These are phyloP conservation scores for Pitangus sulphuratus DNA, from an alignment of 2,797 vertebrate genomes.

Conservation along the genomic window DNA sequence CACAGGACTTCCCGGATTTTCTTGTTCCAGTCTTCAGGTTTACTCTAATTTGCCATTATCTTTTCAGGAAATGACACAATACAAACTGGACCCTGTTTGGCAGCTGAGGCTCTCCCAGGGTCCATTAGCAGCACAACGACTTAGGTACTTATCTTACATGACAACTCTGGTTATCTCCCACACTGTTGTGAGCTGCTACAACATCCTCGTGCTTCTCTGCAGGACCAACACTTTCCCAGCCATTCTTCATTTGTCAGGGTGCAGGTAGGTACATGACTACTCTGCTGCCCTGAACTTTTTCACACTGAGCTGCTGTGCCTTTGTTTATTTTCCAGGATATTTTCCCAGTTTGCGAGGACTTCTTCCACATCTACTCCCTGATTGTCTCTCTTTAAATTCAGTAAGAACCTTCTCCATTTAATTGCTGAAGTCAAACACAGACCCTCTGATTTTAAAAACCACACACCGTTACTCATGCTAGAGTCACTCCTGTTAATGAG, in stretches of 20 bases:
- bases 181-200: neutral
- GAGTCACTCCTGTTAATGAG: neutral
- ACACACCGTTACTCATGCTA: neutral
- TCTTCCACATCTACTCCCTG: neutral
- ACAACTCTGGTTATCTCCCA: neutral
- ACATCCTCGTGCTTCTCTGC: neutral
- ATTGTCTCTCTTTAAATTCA: neutral
- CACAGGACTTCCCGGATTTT: neutral
- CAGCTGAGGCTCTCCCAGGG: neutral
- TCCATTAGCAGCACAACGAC: neutral
- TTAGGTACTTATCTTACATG: neutral
- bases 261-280: neutral
- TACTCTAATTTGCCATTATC: neutral
- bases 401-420: neutral
- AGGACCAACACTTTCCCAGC: neutral
- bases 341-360: neutral
- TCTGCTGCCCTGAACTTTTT: neutral
- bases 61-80: neutral
- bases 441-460: neutral
- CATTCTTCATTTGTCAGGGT: neutral
- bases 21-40: neutral
- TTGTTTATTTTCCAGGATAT: neutral
- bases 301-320: neutral
- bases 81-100: neutral
- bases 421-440: neutral